A percentile compares a stretch with the other conserved stretches of the same genome.
These are phyloP conservation scores for Galaxea fascicularis DNA, from an alignment of 92 coral and sea anemone genomes.

Conservation along the genomic window DNA sequence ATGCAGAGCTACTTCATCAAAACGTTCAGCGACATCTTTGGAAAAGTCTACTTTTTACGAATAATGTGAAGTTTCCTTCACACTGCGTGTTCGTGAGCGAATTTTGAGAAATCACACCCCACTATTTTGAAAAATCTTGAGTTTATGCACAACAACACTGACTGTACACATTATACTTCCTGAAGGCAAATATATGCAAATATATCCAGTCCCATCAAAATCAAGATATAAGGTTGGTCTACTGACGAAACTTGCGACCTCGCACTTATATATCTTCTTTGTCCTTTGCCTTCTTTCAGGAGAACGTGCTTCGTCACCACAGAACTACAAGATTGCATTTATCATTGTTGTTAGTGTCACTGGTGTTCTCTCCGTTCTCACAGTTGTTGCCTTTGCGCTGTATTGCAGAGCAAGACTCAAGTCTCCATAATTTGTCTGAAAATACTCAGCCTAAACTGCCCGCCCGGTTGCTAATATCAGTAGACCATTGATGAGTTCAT, in stretches of 20 bases:
- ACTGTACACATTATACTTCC: too few species aligned
- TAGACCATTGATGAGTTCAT: background rate
- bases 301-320: background rate
- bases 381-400: background rate
- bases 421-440: background rate
- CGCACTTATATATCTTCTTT: background rate
- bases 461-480: background rate
- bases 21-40: too few species aligned
- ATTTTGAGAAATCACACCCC: too few species aligned
- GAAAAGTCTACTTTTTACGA: too few species aligned
- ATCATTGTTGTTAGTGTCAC: background rate
- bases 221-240: background rate
- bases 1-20: too few species aligned
- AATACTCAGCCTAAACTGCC: background rate
- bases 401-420: conserved; percentile 8
- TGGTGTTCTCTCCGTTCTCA: background rate
- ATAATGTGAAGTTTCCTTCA: too few species aligned
- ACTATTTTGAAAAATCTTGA: too few species aligned
- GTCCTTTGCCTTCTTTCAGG: background rate
- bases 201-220: too few species aligned
- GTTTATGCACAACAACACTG: too few species aligned
- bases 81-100: too few species aligned
- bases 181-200: too few species aligned
- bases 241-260: background rate
- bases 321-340: background rate